A percentile compares a stretch with the other conserved stretches of the same genome.
Evolutionary conservation across 1,140 invertebrate species (phyloP).

Genomic region (Sinonovacula constricta): DNA sequence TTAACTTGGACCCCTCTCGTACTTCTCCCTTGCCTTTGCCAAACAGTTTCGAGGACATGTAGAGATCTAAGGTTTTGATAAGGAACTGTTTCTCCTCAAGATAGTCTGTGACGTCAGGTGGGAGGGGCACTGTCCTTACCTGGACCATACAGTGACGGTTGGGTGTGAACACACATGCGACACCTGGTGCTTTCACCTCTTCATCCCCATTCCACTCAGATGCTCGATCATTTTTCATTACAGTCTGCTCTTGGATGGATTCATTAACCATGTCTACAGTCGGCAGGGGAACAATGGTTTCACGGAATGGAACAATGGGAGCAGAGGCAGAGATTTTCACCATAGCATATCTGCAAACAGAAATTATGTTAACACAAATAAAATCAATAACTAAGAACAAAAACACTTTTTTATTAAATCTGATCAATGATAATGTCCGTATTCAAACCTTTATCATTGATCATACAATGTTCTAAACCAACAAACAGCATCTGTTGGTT

Average conservation of each 20-base stretch:
- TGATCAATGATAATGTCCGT: too few relatives aligned
- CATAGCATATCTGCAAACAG: constrained; percentile 87
- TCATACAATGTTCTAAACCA: too few relatives aligned
- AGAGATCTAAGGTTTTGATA: constrained; percentile 81
- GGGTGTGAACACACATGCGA: constrained; percentile 83
- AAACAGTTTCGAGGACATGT: constrained; percentile 57
- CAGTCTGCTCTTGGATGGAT: constrained; percentile 83
- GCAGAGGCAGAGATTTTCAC: constrained; percentile 93
- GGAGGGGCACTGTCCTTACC: constrained; percentile 89
- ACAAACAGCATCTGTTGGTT: too few relatives aligned
- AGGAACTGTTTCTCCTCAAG: constrained; percentile 83
- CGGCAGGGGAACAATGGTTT: constrained; percentile 92
- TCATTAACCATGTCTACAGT: constrained; percentile 94
- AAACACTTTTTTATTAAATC: too few relatives aligned
- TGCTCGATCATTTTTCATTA: constrained; percentile 60
- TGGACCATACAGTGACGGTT: constrained; percentile 87
- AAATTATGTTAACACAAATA: not conserved
- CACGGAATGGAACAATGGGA: constrained; percentile 97
- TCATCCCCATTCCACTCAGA: constrained; percentile 69
- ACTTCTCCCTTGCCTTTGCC: constrained; percentile 38
- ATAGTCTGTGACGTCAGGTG: constrained; percentile 85
- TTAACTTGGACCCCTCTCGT: constrained; percentile 48
- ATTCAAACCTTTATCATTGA: too few relatives aligned
- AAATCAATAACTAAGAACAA: too few relatives aligned
- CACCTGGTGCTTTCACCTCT: constrained; percentile 73